These are phyloP conservation scores for Thecocarcelia acutangulata DNA, from an alignment of 2,888 invertebrate species.

Conservation along the genomic window DNA sequence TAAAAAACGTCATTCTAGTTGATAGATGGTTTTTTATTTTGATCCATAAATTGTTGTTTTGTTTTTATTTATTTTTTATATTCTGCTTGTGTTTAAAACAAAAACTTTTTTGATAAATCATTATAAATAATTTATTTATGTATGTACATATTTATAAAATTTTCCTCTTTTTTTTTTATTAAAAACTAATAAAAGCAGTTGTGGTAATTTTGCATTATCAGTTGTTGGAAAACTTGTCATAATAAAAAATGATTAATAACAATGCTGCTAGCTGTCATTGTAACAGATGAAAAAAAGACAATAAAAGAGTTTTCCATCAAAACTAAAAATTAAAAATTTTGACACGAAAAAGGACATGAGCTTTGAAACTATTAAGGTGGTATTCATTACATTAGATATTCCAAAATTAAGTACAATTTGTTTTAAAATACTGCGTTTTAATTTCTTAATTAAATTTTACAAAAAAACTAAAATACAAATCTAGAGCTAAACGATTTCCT, in stretches of 20 bases:
- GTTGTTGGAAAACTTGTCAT: conserved; percentile 46
- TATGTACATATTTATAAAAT: background rate
- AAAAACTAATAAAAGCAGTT: conserved; percentile 17
- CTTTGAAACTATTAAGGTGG: too few relatives aligned
- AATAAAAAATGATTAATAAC: conserved; percentile 49
- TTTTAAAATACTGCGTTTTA: too few relatives aligned
- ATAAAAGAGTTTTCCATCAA: conserved; percentile 10
- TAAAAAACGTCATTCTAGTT: conserved; percentile 54
- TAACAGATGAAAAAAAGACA: conserved; percentile 31
- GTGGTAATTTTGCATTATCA: conserved; percentile 21
- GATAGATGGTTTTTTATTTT: conserved; percentile 58
- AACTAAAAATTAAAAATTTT: background rate
- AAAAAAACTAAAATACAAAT: too few relatives aligned
- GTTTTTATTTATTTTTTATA: conserved; percentile 18
- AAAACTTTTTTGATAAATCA: conserved; percentile 24
- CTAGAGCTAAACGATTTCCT: too few relatives aligned
- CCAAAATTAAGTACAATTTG: too few relatives aligned
- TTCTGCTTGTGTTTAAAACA: background rate
- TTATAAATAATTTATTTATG: conserved; percentile 23
- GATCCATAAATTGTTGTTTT: conserved; percentile 33
- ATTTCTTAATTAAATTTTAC: too few relatives aligned
- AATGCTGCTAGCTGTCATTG: conserved; percentile 4
- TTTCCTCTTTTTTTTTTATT: background rate
- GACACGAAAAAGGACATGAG: too few relatives aligned
- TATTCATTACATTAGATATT: too few relatives aligned